Base-by-base conservation (phyloP, 2,888 invertebrate species). In the Leptinotarsa rubiginosa region DNA sequence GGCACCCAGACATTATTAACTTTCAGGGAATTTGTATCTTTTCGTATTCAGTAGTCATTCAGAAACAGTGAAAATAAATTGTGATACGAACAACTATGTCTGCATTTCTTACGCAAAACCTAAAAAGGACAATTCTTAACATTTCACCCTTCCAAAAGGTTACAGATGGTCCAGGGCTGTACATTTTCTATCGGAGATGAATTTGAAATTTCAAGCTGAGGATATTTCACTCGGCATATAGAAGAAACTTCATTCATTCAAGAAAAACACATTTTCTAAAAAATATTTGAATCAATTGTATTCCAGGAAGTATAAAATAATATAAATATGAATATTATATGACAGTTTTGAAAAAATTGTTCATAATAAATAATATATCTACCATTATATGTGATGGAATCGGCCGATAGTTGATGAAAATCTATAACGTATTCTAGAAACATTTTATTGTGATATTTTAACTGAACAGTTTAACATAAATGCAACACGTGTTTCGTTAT, bases 51-150 rank as follows among this genome's bases (percentile, higher is more conserved):
- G 62, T 12, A 15, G 13, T 52, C 59, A 70, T 74, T 70, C 50
- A 67, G 3, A 62, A 22, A 4, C 59, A 47, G 56, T n/a, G 70
- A 59, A 67, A 74, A 70, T 59, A 52, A 18, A 70, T 67, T 15
- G 67, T 70, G 70, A 64, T 67, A 50, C 67, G n/a, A 25, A 31
- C 65, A 69, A 47, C 54, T 18, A 75, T 75, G 54, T 62, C 67
- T 62, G 31, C 16, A 31, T 49, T 65, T 73, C 72, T 75, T 75
- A 66, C 75, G 75, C 69, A 75, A 75, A 75, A 72, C 59, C 67
- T 15, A n/a, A 56, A 56, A 69, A 49, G 65, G 31, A 65, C 69
- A 41, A 31, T 62, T 64, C 59, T 54, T 65, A 56, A 69, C 62
- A 56, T 65, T 47, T 73, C 59, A 73, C 73, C 69, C 73, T 73